These are phyloP conservation scores for Bemisia tabaci DNA, from an alignment of 1,140 invertebrate species.

Conservation along the genomic window DNA sequence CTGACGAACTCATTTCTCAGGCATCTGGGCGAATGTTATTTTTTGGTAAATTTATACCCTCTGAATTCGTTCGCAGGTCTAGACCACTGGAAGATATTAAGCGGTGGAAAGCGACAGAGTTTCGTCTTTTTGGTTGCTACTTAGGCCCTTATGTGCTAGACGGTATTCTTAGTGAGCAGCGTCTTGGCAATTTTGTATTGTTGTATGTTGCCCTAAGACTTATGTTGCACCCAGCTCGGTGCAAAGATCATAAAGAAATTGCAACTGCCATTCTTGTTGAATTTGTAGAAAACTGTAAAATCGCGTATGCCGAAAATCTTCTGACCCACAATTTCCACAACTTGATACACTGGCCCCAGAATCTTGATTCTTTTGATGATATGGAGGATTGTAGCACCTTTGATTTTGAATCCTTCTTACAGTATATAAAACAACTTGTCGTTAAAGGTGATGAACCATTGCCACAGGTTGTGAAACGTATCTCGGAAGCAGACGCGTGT, in stretches of 20 bases:
- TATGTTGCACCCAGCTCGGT: neutral
- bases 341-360: slow-evolving; percentile 28
- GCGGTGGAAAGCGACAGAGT: neutral
- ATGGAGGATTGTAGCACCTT: slow-evolving; percentile 32
- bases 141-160: neutral
- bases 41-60: neutral
- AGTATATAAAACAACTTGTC: slow-evolving; percentile 28
- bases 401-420: slow-evolving; percentile 33
- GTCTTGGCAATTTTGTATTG: neutral
- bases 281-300: neutral
- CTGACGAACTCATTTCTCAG: neutral
- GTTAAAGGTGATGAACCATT: slow-evolving; percentile 22
- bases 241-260: neutral
- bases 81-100: neutral
- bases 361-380: slow-evolving; percentile 30
- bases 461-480: slow-evolving; percentile 19
- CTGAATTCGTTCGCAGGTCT: neutral
- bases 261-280: neutral
- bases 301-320: neutral
- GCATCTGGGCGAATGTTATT: neutral
- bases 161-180: neutral
- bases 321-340: neutral
- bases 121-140: neutral
- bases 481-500: no score
- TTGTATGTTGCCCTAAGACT: neutral